These are phyloP conservation scores for Periophthalmus magnuspinnatus DNA, from an alignment of 2,797 vertebrate species.

Conservation along the genomic window DNA sequence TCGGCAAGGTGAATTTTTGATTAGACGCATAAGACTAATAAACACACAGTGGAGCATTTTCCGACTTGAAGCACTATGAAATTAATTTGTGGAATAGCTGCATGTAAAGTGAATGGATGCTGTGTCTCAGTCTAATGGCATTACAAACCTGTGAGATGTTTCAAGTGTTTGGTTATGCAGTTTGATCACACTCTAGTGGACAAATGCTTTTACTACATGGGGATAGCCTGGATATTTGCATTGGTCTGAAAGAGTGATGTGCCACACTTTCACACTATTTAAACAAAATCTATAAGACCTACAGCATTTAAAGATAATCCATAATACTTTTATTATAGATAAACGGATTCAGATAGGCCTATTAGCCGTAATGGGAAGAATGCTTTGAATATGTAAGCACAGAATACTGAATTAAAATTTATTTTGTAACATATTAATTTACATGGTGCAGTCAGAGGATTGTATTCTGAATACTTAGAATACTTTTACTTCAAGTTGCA, in stretches of 20 bases:
- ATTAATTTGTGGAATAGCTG: slow-evolving; percentile 42
- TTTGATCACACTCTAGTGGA: slow-evolving; percentile 65
- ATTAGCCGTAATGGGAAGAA: no score
- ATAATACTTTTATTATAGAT: neutral
- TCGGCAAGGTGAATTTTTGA: slow-evolving; percentile 28
- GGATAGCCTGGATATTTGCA: neutral
- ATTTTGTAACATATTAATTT: no score
- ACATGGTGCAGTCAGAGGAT: no score
- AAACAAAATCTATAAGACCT: no score
- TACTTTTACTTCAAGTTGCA: no score
- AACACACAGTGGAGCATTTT: neutral
- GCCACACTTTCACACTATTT: neutral
- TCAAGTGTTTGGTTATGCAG: slow-evolving; percentile 14
- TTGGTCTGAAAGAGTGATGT: neutral
- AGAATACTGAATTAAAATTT: no score
- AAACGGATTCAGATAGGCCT: neutral
- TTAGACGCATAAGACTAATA: slow-evolving; percentile 9
- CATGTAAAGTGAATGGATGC: slow-evolving; percentile 24
- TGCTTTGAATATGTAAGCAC: no score
- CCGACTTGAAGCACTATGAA: slow-evolving; percentile 30
- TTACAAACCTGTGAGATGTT: neutral
- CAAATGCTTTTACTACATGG: slow-evolving; percentile 40
- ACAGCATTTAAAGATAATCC: no score
- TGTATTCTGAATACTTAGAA: no score
- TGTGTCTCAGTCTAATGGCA: slow-evolving; percentile 22